Percentiles rank a stretch among this genome's conserved stretches.
phyloP scores from a whole-genome alignment of 1,140 invertebrate genomes.

The Bradysia coprophila region DNA sequence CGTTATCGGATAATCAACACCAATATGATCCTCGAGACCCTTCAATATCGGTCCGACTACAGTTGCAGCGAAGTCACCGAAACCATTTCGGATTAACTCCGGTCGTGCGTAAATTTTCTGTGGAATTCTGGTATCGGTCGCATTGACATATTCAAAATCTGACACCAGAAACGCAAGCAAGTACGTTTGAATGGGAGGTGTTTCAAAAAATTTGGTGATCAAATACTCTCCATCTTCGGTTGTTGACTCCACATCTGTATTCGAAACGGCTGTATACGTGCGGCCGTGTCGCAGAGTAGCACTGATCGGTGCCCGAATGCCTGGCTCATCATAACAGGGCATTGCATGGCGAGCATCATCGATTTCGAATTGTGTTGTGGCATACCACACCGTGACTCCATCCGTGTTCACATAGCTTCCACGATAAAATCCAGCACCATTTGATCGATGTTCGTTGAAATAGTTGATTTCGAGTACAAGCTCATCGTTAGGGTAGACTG shows the following conservation, averaged over 20 bases:
- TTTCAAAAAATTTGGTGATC: constrained; percentile 27
- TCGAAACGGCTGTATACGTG: constrained; percentile 27
- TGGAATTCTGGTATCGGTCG: constrained; percentile 1
- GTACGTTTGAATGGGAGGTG: constrained; percentile 48
- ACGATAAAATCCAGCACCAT: too few species aligned
- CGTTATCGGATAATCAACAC: constrained; percentile 12
- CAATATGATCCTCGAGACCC: constrained; percentile 14
- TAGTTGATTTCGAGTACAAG: too few species aligned
- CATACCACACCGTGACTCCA: constrained; percentile 24
- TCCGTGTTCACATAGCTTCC: too few species aligned
- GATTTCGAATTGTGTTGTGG: constrained; percentile 36
- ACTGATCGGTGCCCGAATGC: constrained; percentile 55
- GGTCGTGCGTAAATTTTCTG: constrained; percentile 18
- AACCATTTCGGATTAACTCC: constrained; percentile 11
- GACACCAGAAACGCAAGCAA: constrained; percentile 53
- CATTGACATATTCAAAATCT: constrained; percentile 28
- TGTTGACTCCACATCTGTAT: constrained; percentile 14
- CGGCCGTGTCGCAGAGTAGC: constrained; percentile 34
- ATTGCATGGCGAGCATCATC: constrained; percentile 34
- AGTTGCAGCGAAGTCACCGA: constrained; percentile 18
- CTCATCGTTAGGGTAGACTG: too few species aligned
- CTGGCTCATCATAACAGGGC: constrained; percentile 43
- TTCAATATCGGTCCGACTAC: constrained; percentile 14
- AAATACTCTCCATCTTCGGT: constrained; percentile 23
- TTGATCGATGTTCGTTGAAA: too few species aligned